Evolutionary conservation across 2,113 vertebrate genomes (phyloP), one percentile per base, ranked within the genome.

Genomic region (Cranoglanis bouderius): DNA sequence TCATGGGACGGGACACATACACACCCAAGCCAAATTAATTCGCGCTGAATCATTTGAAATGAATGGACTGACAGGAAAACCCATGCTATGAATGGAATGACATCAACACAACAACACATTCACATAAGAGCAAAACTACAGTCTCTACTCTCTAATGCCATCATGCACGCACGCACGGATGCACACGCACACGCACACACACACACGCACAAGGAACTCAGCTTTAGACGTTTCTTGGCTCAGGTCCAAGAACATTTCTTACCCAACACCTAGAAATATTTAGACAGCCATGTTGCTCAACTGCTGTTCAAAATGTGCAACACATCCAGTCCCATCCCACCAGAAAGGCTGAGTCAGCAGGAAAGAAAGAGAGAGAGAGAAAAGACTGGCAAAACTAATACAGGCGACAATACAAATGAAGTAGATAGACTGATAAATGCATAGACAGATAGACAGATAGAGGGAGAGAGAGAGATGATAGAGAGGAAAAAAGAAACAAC

Each of bases 241-340:
- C 90, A 89, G 84, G 80, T 83, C 88, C 74, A 82, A 92, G 63
- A 82, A 75, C 67, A 75, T 46, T 59, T 61, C 40, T 32, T 40
- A 61, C 32, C 81, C 78, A 88, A 87, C 35, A 61, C 32, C 55
- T 65, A 82, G 57, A 77, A 72, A 85, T 70, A 51, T n/a, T 70
- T 35, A 70, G 63, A 32, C 83, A 35, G 32, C 49, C n/a, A 3
- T 12, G 51, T 46, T 86, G 88, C 86, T 85, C 90, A 92, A 87
- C 35, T n/a, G 46, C 13, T n/a, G 29, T 51, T 51, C 35, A 59
- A 38, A 59, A 59, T 1, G 51, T 43, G 6, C 13, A 57, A 8
- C 18, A 38, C 29, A 1, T 57, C 32, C 51, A 75, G 51, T 43
- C 35, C 0, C 24, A 19, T 74, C 53, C 7, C 53, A 32, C 14